These are phyloP conservation scores for Papilio xuthus DNA, from an alignment of 1,140 invertebrate species.

Conservation along the genomic window DNA sequence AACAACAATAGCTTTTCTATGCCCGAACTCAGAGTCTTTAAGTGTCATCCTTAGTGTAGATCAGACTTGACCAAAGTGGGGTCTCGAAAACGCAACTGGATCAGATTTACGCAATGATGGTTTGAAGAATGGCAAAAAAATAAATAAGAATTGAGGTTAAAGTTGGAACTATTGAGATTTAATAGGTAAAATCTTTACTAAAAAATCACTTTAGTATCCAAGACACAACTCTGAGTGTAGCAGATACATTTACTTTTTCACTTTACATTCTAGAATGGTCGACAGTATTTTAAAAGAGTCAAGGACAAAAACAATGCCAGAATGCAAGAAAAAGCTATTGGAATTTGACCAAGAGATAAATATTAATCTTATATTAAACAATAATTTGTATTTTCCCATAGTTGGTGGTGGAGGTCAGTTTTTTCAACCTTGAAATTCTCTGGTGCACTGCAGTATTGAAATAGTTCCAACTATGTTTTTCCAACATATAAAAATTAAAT, in stretches of 20 bases:
- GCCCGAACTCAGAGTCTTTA: too few relatives aligned
- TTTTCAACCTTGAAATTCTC: conserved; percentile 33
- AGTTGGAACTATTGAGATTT: too few relatives aligned
- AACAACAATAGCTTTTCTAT: not conserved
- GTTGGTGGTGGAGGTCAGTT: conserved; percentile 5
- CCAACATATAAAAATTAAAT: not conserved
- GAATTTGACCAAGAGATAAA: conserved; percentile 9
- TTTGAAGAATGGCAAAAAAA: too few relatives aligned
- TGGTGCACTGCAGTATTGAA: conserved; percentile 35
- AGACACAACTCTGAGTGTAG: too few relatives aligned
- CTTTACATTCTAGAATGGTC: not conserved
- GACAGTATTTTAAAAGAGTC: not conserved
- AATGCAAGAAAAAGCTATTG: conserved; percentile 1
- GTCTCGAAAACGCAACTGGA: too few relatives aligned
- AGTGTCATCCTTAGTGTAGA: too few relatives aligned
- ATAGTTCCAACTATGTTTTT: conserved; percentile 31
- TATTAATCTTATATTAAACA: conserved; percentile 8
- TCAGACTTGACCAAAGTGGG: too few relatives aligned
- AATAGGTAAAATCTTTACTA: too few relatives aligned
- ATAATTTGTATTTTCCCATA: conserved; percentile 14
- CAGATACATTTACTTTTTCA: not conserved
- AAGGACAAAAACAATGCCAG: not conserved
- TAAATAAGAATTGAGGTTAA: too few relatives aligned
- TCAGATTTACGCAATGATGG: too few relatives aligned
- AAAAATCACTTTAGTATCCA: too few relatives aligned